Evolutionary conservation across 2,888 invertebrate species (phyloP), one percentile per base, ranked within the genome.

Genomic region (Notocelia uddmanniana): DNA sequence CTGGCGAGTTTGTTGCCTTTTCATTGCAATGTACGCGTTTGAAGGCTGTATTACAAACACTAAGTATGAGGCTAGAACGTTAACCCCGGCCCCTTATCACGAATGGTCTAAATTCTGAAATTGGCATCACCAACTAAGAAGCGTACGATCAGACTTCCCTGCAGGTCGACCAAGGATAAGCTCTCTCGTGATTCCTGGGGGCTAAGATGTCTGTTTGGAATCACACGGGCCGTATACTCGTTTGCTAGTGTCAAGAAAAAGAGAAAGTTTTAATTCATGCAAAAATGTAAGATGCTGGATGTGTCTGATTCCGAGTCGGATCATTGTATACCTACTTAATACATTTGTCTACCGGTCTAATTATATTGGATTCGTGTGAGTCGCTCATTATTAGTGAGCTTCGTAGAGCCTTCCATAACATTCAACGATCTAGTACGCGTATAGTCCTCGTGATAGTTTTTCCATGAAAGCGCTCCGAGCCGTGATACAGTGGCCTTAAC

Each of bases 401-500:
- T 3, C 19, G 50, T 21, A 48, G 48, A 26, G 62, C 48, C 11
- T 31, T 63, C 31, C 48, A 63, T 50, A 48, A 63, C 48, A 34
- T 63, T 48, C 63, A 63, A 63, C 48, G 63, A 31, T 63, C 31
- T 13, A 50, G 26, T 48, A 52, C 48, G 26, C 31, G 19, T 19
- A 50, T 19, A 26, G 31, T n/a, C 62, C 13, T 18, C 11, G 37
- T 41, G 55, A 55, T 57, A 57, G 68, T 59, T 66, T 66, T 62
- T 60, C 64, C 60, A 57, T 57, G 50, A 34, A 45, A 41, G 50
- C 60, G 63, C 57, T 48, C 68, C 67, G n/a, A 75, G 76, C 75
- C 75, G 71, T 70, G 74, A 52, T 66, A 76, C 77, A 74, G 80
- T 85, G 88, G 83, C 87, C 88, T 89, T 86, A 89, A 86, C 88